A percentile compares a stretch with the other conserved stretches of the same genome.
These are phyloP conservation scores for Tyrannus savana DNA, from an alignment of 2,113 vertebrate species.

Conservation along the genomic window DNA sequence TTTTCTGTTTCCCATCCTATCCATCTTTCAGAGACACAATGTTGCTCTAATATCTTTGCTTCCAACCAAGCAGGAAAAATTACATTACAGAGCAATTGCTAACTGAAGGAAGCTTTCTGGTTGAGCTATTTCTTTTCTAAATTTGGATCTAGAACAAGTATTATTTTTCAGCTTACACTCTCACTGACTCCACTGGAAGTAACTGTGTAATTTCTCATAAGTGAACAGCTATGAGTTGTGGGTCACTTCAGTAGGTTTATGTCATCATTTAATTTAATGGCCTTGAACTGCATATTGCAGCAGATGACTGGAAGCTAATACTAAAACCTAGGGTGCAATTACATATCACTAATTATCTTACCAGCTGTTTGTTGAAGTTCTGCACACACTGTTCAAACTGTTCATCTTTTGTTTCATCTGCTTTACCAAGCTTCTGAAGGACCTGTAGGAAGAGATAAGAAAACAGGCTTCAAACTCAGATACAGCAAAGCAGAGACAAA, in stretches of 20 bases:
- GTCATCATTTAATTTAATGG: neutral
- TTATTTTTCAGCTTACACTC: neutral
- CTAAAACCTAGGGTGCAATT: neutral
- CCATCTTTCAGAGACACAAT: neutral
- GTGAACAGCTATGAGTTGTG: neutral
- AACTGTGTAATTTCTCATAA: neutral
- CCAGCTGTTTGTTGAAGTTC: slow-evolving; percentile 98
- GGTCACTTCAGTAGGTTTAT: neutral
- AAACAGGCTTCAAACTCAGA: neutral
- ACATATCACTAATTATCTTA: slow-evolving; percentile 56
- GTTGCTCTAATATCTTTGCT: neutral
- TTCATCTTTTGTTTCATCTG: slow-evolving; percentile 96
- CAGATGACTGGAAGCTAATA: neutral
- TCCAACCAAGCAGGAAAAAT: neutral
- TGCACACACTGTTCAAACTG: slow-evolving; percentile 96
- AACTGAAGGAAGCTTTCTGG: neutral
- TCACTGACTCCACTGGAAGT: neutral
- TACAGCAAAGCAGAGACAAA: neutral
- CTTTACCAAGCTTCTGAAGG: slow-evolving; percentile 97
- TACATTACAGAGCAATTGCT: neutral
- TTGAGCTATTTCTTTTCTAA: neutral
- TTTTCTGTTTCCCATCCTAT: neutral
- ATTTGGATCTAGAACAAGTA: neutral
- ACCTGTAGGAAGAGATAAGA: slow-evolving; percentile 76
- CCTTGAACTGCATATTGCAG: neutral